Evolutionary conservation across 2,888 invertebrate species (phyloP).

Genomic region (Chaetoderma sp.): DNA sequence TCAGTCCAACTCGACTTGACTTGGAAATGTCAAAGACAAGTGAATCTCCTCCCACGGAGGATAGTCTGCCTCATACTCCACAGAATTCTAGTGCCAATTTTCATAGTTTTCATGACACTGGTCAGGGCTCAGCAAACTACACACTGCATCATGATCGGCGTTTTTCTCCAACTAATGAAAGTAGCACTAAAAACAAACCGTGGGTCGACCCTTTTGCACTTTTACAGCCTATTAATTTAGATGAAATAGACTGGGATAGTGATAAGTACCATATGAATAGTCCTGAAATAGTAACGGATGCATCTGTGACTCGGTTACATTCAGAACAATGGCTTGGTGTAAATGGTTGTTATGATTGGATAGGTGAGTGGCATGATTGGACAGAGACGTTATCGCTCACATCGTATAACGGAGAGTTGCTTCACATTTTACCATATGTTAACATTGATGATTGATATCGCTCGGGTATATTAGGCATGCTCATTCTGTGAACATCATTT

Average conservation of each 20-base stretch:
- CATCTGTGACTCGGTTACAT: slow-evolving; percentile 61
- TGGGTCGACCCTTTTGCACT: background rate
- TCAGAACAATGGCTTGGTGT: slow-evolving; percentile 68
- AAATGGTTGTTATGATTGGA: slow-evolving; percentile 72
- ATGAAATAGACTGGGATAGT: slow-evolving; percentile 73
- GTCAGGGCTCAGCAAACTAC: background rate
- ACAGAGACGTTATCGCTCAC: slow-evolving; percentile 84
- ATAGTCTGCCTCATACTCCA: background rate
- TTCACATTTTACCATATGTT: slow-evolving; percentile 96
- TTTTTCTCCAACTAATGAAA: background rate
- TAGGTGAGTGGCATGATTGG: slow-evolving; percentile 86
- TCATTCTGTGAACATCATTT: background rate
- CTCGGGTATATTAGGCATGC: too few relatives aligned
- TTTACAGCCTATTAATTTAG: slow-evolving; percentile 77
- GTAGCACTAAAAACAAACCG: background rate
- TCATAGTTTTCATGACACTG: background rate
- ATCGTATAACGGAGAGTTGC: slow-evolving; percentile 82
- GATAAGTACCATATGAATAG: slow-evolving; percentile 66
- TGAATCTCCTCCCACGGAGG: background rate
- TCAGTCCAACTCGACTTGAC: slow-evolving; percentile 50
- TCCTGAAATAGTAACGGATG: slow-evolving; percentile 44
- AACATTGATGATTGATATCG: slow-evolving; percentile 83
- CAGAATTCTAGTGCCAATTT: background rate
- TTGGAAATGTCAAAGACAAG: slow-evolving; percentile 38
- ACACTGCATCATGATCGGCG: background rate